Evolutionary conservation across 2,797 vertebrate genomes (phyloP).

Genomic region (Clarias fuscus): DNA sequence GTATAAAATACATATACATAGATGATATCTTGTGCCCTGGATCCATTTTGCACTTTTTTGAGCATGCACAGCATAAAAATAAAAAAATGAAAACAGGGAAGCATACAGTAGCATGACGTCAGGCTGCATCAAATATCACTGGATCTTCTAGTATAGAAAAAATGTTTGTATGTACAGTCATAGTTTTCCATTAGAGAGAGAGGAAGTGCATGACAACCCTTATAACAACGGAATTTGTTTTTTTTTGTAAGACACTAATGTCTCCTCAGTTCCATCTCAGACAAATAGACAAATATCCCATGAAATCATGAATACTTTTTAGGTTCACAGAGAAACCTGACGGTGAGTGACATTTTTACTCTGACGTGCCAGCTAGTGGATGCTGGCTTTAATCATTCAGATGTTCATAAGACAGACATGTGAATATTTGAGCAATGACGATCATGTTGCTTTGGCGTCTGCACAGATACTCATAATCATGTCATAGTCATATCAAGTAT

Average conservation of each 20-base stretch:
- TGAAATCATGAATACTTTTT: neutral
- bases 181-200: neutral
- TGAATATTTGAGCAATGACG: neutral
- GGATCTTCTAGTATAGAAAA: neutral
- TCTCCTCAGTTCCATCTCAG: too few relatives aligned
- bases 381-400: neutral
- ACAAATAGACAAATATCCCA: neutral
- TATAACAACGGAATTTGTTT: neutral
- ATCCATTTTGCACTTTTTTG: neutral
- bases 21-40: neutral
- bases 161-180: neutral
- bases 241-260: neutral
- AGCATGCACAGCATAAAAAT: neutral
- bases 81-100: too few relatives aligned
- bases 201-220: neutral
- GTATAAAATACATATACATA: neutral
- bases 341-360: neutral
- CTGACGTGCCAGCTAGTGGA: conserved; percentile 13
- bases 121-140: neutral
- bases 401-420: neutral
- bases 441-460: neutral
- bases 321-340: neutral
- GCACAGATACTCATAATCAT: neutral
- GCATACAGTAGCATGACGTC: too few relatives aligned
- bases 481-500: neutral